phyloP scores from a whole-genome alignment of 2,113 vertebrate species.

The Orthochromis indermauri region DNA sequence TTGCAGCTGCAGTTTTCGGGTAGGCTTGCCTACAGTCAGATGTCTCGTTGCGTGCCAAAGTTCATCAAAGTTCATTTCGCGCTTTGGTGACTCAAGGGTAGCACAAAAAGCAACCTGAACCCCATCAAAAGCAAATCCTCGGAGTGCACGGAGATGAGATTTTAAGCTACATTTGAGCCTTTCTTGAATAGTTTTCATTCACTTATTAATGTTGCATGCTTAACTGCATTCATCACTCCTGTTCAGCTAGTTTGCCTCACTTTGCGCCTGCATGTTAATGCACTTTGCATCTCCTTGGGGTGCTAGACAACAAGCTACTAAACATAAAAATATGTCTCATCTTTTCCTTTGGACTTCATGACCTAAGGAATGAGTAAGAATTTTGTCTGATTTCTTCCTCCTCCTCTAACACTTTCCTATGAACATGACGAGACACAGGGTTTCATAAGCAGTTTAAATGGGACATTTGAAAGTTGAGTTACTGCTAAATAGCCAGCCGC shows the following conservation, averaged over 20 bases:
- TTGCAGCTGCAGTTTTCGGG: background rate
- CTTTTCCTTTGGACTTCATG: background rate
- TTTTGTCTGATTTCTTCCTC: conserved; percentile 22
- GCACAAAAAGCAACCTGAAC: background rate
- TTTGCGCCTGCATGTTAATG: background rate
- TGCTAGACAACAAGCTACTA: background rate
- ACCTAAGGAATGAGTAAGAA: background rate
- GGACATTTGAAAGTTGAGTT: background rate
- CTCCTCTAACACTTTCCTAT: background rate
- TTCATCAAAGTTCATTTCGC: background rate
- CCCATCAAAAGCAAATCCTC: background rate
- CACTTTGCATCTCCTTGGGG: background rate
- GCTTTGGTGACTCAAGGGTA: background rate
- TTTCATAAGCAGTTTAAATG: background rate
- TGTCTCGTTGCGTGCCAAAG: background rate
- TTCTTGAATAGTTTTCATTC: background rate
- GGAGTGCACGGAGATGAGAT: background rate
- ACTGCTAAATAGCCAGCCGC: background rate
- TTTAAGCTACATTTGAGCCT: background rate
- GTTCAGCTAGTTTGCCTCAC: background rate
- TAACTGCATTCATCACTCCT: background rate
- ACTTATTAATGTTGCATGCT: background rate
- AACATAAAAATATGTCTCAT: background rate
- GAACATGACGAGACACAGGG: background rate
- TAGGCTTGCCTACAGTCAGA: background rate